These are phyloP conservation scores for Coregonus sp. DNA, from an alignment of 2,797 vertebrate genomes.

Conservation along the genomic window DNA sequence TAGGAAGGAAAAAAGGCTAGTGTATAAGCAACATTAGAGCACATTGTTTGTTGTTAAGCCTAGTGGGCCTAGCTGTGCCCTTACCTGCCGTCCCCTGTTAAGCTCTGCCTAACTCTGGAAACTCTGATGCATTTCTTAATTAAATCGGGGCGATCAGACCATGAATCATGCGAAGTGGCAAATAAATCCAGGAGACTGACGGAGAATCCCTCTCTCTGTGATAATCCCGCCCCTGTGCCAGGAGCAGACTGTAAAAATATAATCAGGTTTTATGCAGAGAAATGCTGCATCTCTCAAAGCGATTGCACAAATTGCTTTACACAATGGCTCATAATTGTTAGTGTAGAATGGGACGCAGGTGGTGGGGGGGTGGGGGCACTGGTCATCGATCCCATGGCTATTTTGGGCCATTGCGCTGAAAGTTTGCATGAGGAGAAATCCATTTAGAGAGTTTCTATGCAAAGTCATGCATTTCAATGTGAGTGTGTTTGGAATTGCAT, in stretches of 20 bases:
- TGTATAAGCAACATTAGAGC: neutral
- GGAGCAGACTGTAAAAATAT: constrained; percentile 42
- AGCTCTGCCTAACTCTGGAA: constrained; percentile 19
- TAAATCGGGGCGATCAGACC: constrained; percentile 35
- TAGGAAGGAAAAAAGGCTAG: neutral
- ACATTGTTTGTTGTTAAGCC: neutral
- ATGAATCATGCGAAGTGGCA: constrained; percentile 25
- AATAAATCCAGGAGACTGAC: constrained; percentile 30
- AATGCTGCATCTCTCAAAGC: constrained; percentile 23
- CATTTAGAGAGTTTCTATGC: constrained; percentile 16
- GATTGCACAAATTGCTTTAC: constrained; percentile 36
- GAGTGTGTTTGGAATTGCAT: constrained; percentile 25
- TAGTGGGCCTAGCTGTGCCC: constrained; percentile 6
- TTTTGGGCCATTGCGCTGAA: constrained; percentile 17
- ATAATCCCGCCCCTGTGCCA: constrained; percentile 30
- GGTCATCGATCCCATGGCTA: constrained; percentile 16
- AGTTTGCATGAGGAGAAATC: constrained; percentile 14
- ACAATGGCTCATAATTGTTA: constrained; percentile 28
- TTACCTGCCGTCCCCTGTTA: constrained; percentile 13
- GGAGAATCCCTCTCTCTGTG: constrained; percentile 32
- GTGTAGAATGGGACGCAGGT: neutral
- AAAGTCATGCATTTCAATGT: constrained; percentile 45
- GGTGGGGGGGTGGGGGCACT: neutral
- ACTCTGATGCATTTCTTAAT: constrained; percentile 41
- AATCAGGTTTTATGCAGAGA: constrained; percentile 33